A percentile compares a stretch with the other conserved stretches of the same genome.
phyloP scores from a whole-genome alignment of 2,113 vertebrate species.

The Tachysurus fulvidraco region DNA sequence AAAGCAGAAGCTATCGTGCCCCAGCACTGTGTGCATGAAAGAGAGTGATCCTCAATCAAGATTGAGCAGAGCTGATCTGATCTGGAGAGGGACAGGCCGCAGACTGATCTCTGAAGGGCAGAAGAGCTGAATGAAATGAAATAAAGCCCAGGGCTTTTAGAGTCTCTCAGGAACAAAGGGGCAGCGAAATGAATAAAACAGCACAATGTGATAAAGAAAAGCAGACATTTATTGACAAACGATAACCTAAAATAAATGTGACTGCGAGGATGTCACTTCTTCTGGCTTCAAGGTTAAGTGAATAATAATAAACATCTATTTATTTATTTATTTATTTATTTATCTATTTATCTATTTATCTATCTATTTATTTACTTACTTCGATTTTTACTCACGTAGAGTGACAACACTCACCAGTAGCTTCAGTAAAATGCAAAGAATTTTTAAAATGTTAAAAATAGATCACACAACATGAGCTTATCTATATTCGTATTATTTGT shows the following conservation, averaged over 20 bases:
- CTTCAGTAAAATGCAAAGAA: no score
- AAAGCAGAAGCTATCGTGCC: background rate
- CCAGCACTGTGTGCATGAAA: conserved; percentile 1
- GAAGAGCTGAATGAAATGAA: background rate
- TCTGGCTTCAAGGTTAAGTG: background rate
- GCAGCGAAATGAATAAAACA: no score
- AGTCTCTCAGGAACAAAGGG: background rate
- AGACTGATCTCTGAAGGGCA: background rate
- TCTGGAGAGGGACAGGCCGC: background rate
- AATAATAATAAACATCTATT: background rate
- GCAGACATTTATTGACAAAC: background rate
- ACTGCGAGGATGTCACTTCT: background rate
- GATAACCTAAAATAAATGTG: no score
- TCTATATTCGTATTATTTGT: no score
- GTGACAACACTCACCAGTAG: no score
- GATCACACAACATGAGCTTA: no score
- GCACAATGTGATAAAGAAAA: background rate
- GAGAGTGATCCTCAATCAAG: background rate
- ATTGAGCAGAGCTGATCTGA: background rate
- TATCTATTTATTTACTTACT: background rate
- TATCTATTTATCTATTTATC: background rate
- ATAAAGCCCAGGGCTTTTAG: background rate
- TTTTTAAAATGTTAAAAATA: no score
- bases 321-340: background rate
- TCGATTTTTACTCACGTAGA: background rate